A percentile compares a stretch with the other conserved stretches of the same genome.
Evolutionary conservation across 2,888 invertebrate species (phyloP).

Genomic region (Stegophylla sp.): DNA sequence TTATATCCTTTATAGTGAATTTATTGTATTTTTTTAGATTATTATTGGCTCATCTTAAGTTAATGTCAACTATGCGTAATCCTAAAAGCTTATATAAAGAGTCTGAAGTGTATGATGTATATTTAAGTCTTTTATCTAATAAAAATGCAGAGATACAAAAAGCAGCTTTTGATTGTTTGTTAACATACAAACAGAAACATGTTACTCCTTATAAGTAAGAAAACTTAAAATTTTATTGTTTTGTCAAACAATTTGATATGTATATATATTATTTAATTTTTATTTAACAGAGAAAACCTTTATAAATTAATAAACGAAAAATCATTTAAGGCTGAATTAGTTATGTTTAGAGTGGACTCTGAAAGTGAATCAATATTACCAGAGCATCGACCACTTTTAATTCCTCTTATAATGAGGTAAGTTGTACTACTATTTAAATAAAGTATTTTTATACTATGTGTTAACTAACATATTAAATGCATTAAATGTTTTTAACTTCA

Average conservation of each 20-base stretch:
- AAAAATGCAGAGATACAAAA: conserved; percentile 79
- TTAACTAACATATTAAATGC: background rate
- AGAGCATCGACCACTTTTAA: conserved; percentile 78
- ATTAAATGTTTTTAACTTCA: background rate
- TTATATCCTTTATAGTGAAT: too few species aligned
- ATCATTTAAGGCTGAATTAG: conserved; percentile 84
- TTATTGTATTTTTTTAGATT: conserved; percentile 59
- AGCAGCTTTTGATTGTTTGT: conserved; percentile 82
- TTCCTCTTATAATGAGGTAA: conserved; percentile 75
- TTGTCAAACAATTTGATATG: background rate
- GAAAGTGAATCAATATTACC: conserved; percentile 73
- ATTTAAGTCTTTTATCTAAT: conserved; percentile 80
- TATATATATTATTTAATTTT: conserved; percentile 19
- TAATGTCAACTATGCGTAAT: conserved; percentile 81
- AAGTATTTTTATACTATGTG: background rate
- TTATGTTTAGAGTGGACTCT: conserved; percentile 79
- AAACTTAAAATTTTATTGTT: background rate
- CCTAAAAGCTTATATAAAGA: conserved; percentile 82
- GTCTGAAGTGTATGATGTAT: conserved; percentile 76
- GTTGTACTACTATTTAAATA: conserved; percentile 7
- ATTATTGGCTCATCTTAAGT: conserved; percentile 74
- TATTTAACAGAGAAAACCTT: conserved; percentile 72
- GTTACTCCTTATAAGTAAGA: conserved; percentile 75
- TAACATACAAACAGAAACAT: conserved; percentile 83
- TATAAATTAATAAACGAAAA: conserved; percentile 84